A percentile compares a stretch with the other conserved stretches of the same genome.
Conservation (phyloP, 2,113 vertebrate species). For the Gadus chalcogrammus region DNA sequence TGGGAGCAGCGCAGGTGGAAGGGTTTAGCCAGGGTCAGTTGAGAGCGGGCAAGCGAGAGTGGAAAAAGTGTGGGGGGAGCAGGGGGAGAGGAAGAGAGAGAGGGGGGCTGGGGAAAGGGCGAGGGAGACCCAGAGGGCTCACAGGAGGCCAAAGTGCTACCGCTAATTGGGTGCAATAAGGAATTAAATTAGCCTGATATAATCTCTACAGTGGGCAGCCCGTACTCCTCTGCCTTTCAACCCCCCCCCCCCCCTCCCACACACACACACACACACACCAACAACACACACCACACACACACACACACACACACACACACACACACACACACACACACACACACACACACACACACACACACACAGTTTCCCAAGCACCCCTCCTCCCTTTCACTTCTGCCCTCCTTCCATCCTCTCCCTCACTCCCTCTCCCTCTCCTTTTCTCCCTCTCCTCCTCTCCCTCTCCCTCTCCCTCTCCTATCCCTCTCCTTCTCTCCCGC, state of each 20-base stretch:
- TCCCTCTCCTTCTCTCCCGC: background rate
- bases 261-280: too few relatives aligned
- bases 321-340: too few relatives aligned
- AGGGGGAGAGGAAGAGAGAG: background rate
- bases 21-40: slow-evolving; percentile 50
- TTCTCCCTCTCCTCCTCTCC: too few relatives aligned
- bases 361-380: slow-evolving; percentile 6
- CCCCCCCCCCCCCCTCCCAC: too few relatives aligned
- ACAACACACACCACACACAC: too few relatives aligned
- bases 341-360: too few relatives aligned
- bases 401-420: background rate
- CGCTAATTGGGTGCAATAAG: slow-evolving; percentile 70
- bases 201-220: slow-evolving; percentile 43
- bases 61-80: background rate
- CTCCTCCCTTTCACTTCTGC: slow-evolving; percentile 17
- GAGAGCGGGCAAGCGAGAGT: slow-evolving; percentile 27
- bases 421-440: background rate
- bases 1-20: slow-evolving; percentile 33
- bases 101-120: slow-evolving; percentile 20
- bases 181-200: slow-evolving; percentile 63
- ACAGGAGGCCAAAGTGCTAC: slow-evolving; percentile 48
- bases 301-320: too few relatives aligned
- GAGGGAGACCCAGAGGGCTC: slow-evolving; percentile 34
- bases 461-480: too few relatives aligned
- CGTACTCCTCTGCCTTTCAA: too few relatives aligned